phyloP scores from a whole-genome alignment of 1,140 invertebrate species.

The Nylanderia fulva region DNA sequence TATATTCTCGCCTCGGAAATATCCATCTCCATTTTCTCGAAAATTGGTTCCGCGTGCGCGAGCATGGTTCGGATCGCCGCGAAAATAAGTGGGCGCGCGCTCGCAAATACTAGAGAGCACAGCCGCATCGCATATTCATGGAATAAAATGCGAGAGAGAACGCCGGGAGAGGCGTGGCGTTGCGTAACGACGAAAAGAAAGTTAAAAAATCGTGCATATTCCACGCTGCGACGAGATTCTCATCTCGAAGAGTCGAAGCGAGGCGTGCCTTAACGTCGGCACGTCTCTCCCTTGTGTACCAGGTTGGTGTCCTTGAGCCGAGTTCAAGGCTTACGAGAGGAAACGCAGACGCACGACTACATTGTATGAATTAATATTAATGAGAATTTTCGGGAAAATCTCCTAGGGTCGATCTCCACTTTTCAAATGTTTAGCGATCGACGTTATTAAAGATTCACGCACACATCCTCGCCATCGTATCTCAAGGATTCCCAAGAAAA shows the following conservation, averaged over 20 bases:
- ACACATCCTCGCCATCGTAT: neutral
- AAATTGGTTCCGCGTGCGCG: conserved; percentile 44
- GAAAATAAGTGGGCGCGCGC: conserved; percentile 46
- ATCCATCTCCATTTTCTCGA: conserved; percentile 27
- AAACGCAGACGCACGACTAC: neutral
- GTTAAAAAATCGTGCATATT: conserved; percentile 44
- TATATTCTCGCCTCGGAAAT: conserved; percentile 15
- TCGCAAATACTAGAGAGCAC: conserved; percentile 44
- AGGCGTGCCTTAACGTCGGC: neutral
- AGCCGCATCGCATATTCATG: conserved; percentile 56
- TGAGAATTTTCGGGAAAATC: neutral
- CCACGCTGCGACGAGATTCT: neutral
- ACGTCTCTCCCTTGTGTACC: neutral
- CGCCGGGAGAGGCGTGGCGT: conserved; percentile 6
- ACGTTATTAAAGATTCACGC: conserved; percentile 24
- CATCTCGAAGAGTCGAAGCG: neutral
- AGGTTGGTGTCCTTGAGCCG: conserved; percentile 17
- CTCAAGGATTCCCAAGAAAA: conserved; percentile 9
- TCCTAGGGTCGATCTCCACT: neutral
- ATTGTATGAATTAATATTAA: neutral
- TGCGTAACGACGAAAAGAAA: conserved; percentile 41
- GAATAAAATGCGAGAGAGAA: conserved; percentile 51
- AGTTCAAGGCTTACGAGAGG: conserved; percentile 41
- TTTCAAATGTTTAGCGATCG: neutral
- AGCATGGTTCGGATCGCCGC: conserved; percentile 30